Conservation (phyloP, 2,113 vertebrate genomes). For the Cromileptes altivelis region DNA sequence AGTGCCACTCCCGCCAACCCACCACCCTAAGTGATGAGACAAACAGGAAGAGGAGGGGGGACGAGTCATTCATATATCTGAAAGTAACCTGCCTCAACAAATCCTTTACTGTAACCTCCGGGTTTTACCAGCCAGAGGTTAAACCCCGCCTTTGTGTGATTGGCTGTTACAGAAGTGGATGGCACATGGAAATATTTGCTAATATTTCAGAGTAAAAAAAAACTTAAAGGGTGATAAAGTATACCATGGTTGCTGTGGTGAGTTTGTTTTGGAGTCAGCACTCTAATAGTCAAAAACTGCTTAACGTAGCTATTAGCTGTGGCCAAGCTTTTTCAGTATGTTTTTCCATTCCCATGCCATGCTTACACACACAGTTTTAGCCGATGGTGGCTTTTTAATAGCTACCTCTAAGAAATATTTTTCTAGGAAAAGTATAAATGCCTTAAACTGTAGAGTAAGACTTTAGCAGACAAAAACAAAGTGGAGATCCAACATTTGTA, state of each 20-base stretch:
- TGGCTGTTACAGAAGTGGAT: slow-evolving; percentile 8
- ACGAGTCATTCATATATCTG: slow-evolving; percentile 54
- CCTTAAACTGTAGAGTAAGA: background rate
- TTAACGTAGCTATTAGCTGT: slow-evolving; percentile 25
- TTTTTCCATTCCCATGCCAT: slow-evolving; percentile 37
- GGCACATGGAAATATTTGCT: slow-evolving; percentile 24
- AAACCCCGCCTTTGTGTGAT: background rate
- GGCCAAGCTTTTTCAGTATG: slow-evolving; percentile 14
- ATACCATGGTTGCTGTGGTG: slow-evolving; percentile 12
- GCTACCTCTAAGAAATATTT: slow-evolving; percentile 18
- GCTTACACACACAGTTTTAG: background rate
- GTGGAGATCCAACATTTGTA: background rate
- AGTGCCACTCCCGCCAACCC: slow-evolving; percentile 3
- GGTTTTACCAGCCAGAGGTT: slow-evolving; percentile 16
- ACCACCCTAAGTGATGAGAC: slow-evolving; percentile 23
- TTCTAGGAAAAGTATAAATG: slow-evolving; percentile 24
- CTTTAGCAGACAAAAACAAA: background rate
- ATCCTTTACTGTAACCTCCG: slow-evolving; percentile 19
- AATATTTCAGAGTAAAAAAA: background rate
- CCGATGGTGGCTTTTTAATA: slow-evolving; percentile 34
- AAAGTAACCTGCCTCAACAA: slow-evolving; percentile 49
- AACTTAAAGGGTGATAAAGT: slow-evolving; percentile 6
- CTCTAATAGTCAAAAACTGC: background rate
- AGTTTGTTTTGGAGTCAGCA: slow-evolving; percentile 27
- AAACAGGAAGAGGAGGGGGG: slow-evolving; percentile 29